These are phyloP conservation scores for Aphelenchoides besseyi DNA, from an alignment of 1,140 invertebrate genomes.

Conservation along the genomic window DNA sequence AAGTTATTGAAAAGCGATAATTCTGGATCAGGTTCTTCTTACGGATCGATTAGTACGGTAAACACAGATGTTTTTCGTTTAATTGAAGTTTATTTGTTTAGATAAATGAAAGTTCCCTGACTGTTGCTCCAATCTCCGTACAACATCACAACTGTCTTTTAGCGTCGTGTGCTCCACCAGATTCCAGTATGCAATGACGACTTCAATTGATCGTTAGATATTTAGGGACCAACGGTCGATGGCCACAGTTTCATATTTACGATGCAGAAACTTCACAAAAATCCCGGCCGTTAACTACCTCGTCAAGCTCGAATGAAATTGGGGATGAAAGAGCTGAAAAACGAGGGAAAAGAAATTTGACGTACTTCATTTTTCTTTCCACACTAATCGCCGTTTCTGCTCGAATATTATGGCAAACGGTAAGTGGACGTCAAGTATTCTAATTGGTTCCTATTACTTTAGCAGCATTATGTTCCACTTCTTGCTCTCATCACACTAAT, in stretches of 20 bases:
- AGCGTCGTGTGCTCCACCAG: not conserved
- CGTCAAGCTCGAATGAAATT: not conserved
- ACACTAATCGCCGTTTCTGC: not conserved
- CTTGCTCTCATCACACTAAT: conserved; percentile 9
- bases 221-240: not conserved
- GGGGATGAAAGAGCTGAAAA: not conserved
- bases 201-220: not conserved
- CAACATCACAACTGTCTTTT: conserved; percentile 14
- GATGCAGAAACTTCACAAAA: conserved; percentile 13
- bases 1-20: not conserved
- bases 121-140: not conserved
- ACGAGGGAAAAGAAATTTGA: not conserved
- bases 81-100: not conserved
- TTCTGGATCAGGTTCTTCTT: not conserved
- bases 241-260: conserved; percentile 14
- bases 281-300: not conserved
- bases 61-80: not conserved
- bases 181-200: not conserved
- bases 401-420: conserved; percentile 10
- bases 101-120: not conserved
- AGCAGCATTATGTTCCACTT: conserved; percentile 8
- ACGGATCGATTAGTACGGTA: not conserved
- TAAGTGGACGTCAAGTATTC: not conserved
- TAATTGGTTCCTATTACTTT: not conserved
- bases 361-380: conserved; percentile 1